phyloP scores from a whole-genome alignment of 2,797 vertebrate genomes.

The Ambastaia sidthimunki region DNA sequence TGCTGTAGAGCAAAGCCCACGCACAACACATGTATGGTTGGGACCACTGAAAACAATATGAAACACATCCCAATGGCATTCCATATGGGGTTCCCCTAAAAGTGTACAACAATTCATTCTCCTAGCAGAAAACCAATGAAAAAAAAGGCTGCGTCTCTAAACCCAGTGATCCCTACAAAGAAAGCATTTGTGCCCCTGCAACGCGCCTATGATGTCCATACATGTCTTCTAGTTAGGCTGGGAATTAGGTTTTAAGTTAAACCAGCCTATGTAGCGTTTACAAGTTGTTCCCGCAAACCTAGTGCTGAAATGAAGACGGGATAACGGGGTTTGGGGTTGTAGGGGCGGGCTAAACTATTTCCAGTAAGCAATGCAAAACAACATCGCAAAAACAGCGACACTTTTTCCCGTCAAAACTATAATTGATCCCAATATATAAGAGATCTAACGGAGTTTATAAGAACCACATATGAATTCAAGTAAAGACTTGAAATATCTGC shows the following conservation, averaged over 20 bases:
- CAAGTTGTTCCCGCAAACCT: too few relatives aligned
- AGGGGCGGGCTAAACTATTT: conserved; percentile 58
- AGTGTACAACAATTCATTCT: background rate
- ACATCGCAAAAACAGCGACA: background rate
- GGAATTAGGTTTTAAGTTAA: too few relatives aligned
- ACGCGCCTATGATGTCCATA: too few relatives aligned
- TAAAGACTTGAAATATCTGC: too few relatives aligned
- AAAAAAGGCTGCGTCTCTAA: background rate
- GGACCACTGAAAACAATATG: background rate
- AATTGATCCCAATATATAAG: background rate
- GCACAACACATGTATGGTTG: background rate
- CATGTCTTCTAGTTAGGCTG: too few relatives aligned
- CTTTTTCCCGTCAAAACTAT: background rate
- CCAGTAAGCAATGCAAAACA: conserved; percentile 55
- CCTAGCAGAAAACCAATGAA: background rate
- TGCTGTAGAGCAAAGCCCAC: background rate
- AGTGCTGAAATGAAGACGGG: background rate
- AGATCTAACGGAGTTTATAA: background rate
- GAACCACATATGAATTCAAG: too few relatives aligned
- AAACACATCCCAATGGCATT: background rate
- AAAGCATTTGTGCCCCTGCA: too few relatives aligned
- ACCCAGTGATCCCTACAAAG: too few relatives aligned
- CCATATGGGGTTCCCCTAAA: conserved; percentile 25
- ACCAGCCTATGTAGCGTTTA: too few relatives aligned
- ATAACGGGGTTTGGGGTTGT: conserved; percentile 4